Evolutionary conservation across 2,888 invertebrate genomes (phyloP).

Genomic region (Macaria notata): DNA sequence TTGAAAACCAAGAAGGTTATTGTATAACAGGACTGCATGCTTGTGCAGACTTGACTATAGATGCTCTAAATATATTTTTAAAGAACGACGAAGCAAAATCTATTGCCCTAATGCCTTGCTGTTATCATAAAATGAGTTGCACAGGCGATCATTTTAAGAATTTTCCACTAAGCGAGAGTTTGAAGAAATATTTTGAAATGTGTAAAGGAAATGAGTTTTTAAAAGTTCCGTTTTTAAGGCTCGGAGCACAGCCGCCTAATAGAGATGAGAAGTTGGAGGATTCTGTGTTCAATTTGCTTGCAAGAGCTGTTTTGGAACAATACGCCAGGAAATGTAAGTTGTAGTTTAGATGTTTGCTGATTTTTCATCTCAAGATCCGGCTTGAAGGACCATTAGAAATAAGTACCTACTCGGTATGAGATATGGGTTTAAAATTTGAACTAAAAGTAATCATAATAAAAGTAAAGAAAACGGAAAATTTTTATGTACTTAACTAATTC

Average conservation of each 20-base stretch:
- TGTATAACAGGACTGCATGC: conserved; percentile 86
- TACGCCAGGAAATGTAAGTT: conserved; percentile 82
- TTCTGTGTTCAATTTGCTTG: conserved; percentile 76
- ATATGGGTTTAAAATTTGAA: no score
- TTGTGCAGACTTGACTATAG: conserved; percentile 89
- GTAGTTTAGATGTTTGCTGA: not conserved
- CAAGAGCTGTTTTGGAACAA: conserved; percentile 84
- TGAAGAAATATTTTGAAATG: conserved; percentile 61
- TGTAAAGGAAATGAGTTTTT: conserved; percentile 70
- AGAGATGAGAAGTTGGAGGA: conserved; percentile 75
- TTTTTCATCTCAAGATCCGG: not conserved
- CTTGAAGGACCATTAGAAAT: not conserved
- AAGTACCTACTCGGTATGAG: no score
- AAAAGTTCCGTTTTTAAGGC: conserved; percentile 85
- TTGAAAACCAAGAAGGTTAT: conserved; percentile 51
- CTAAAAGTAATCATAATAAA: no score
- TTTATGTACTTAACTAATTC: no score
- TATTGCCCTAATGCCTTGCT: conserved; percentile 88
- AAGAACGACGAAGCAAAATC: conserved; percentile 78
- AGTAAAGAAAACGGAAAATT: no score
- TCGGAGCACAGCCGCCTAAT: conserved; percentile 87
- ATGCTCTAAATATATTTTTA: conserved; percentile 85
- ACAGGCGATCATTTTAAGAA: conserved; percentile 72
- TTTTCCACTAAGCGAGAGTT: conserved; percentile 84
- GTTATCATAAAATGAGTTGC: conserved; percentile 86